Conservation (phyloP, 2,888 invertebrate species). For the Teinopalpus imperialis region DNA sequence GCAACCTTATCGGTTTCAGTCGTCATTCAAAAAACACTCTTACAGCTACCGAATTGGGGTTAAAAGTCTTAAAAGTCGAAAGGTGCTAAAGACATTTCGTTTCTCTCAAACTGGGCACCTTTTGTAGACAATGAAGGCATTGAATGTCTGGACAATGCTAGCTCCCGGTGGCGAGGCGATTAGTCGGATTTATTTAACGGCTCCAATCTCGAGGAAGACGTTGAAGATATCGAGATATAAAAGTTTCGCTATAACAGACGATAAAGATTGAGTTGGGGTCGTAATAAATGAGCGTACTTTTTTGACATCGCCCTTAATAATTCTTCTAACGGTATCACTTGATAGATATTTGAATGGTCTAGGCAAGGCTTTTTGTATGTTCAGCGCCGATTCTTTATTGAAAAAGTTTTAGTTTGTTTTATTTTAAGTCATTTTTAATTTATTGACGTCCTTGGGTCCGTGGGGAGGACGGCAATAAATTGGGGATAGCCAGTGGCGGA, state of each 20-base stretch:
- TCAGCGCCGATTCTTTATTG: constrained; percentile 11
- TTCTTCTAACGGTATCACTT: constrained; percentile 25
- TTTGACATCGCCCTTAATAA: constrained; percentile 24
- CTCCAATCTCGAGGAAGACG: constrained; percentile 46
- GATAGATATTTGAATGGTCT: constrained; percentile 25
- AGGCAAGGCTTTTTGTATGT: constrained; percentile 19
- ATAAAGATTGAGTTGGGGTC: constrained; percentile 24
- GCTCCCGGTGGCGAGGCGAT: constrained; percentile 55
- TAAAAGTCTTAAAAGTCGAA: constrained; percentile 31
- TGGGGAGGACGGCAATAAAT: no score
- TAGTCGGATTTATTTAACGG: constrained; percentile 73
- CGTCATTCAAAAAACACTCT: constrained; percentile 35
- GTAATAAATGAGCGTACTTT: constrained; percentile 24
- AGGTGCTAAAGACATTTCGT: constrained; percentile 39
- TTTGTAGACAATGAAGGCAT: constrained; percentile 63
- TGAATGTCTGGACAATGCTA: constrained; percentile 69
- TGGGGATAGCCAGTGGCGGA: no score
- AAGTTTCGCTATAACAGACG: constrained; percentile 29
- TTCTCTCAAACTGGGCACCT: constrained; percentile 36
- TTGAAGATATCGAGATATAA: constrained; percentile 35
- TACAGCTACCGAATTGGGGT: constrained; percentile 34
- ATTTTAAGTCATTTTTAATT: no score
- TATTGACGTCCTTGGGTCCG: no score
- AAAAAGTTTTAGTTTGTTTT: constrained; percentile 9
- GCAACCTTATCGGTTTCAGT: constrained; percentile 47